Percentiles rank a stretch among this genome's conserved stretches.
phyloP scores from a whole-genome alignment of 2,888 invertebrate species.

The Drosophila nr. fundita region DNA sequence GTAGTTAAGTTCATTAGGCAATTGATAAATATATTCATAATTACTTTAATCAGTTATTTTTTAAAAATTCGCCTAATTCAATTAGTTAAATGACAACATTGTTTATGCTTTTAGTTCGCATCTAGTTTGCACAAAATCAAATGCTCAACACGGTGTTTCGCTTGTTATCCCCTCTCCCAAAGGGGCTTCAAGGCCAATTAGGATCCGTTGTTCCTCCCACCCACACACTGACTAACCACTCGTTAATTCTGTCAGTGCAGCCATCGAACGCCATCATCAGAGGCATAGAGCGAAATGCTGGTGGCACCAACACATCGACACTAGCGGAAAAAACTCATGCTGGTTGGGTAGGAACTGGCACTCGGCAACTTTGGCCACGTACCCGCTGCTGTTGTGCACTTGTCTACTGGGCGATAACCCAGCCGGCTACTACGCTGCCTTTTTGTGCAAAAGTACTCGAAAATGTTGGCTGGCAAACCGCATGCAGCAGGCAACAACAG shows the following conservation, averaged over 20 bases:
- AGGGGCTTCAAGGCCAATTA: slow-evolving; percentile 62
- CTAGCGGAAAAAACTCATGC: slow-evolving; percentile 25
- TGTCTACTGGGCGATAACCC: slow-evolving; percentile 53
- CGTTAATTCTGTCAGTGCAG: slow-evolving; percentile 71
- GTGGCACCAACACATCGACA: slow-evolving; percentile 36
- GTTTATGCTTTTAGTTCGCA: not conserved
- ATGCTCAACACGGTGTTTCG: slow-evolving; percentile 13
- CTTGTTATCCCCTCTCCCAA: slow-evolving; percentile 16
- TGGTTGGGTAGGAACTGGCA: slow-evolving; percentile 42
- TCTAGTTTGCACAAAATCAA: slow-evolving; percentile 19
- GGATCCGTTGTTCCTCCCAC: slow-evolving; percentile 6
- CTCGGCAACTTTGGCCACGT: slow-evolving; percentile 47
- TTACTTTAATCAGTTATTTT: not conserved
- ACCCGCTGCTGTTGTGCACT: slow-evolving; percentile 41
- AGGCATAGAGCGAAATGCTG: not conserved
- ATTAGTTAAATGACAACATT: not conserved
- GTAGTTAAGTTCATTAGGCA: not conserved
- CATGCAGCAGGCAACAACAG: slow-evolving; percentile 61
- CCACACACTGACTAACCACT: slow-evolving; percentile 36
- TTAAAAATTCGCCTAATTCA: not conserved
- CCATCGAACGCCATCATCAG: slow-evolving; percentile 64
- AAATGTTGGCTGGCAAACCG: slow-evolving; percentile 69
- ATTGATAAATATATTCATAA: not conserved
- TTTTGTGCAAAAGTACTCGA: slow-evolving; percentile 77
- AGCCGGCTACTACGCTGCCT: slow-evolving; percentile 46